These are phyloP conservation scores for Lytechinus pictus DNA, from an alignment of 35 echinoderm and acorn worm species.

Conservation along the genomic window DNA sequence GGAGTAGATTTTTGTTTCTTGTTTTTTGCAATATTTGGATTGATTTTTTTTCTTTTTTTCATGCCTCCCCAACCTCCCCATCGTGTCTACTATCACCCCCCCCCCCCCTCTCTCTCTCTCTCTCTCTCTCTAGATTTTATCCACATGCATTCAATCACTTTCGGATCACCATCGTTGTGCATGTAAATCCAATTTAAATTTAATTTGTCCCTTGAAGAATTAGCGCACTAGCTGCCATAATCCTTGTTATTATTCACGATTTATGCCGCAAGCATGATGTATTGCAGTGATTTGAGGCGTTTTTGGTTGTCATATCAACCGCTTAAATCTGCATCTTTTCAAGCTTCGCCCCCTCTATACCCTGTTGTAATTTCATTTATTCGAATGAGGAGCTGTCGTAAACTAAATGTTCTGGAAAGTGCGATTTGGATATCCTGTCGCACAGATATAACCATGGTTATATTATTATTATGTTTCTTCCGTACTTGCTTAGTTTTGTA, in stretches of 20 bases:
- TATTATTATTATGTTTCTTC: too few relatives aligned
- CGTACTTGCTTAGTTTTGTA: not conserved
- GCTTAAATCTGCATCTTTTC: not conserved
- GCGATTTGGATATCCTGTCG: not conserved
- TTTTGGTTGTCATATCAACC: not conserved
- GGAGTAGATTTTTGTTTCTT: too few relatives aligned
- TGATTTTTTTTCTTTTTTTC: too few relatives aligned
- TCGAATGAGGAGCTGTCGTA: not conserved
- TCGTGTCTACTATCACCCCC: too few relatives aligned
- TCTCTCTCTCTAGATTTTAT: too few relatives aligned
- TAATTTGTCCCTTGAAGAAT: not conserved
- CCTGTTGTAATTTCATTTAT: not conserved
- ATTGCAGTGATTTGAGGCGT: not conserved
- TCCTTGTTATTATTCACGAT: not conserved
- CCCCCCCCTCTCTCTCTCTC: too few relatives aligned
- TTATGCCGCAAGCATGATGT: not conserved
- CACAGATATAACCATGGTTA: too few relatives aligned
- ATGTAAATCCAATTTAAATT: not conserved
- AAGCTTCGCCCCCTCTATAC: not conserved
- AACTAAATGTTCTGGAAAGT: not conserved
- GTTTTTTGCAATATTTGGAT: too few relatives aligned
- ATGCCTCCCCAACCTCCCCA: too few relatives aligned
- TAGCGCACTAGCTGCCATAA: not conserved
- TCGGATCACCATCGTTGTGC: not conserved
- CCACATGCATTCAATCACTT: too few relatives aligned